Conservation (phyloP, 2,797 vertebrate species). For the Pelodytes ibericus region DNA sequence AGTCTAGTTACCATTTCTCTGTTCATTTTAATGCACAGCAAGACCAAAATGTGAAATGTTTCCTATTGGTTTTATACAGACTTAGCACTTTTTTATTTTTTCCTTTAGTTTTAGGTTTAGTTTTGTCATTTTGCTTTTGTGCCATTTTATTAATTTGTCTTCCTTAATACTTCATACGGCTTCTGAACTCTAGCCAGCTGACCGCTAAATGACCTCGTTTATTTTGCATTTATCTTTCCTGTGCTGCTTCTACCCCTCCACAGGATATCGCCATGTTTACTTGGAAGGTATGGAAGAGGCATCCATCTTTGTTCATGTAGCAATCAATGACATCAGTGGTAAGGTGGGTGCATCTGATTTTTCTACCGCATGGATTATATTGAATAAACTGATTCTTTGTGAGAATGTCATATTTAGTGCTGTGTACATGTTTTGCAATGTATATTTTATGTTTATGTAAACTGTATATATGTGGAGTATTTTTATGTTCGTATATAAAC, state of each 20-base stretch:
- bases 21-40: too few species aligned
- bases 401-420: too few species aligned
- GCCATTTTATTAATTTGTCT: not conserved
- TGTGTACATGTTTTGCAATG: too few species aligned
- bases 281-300: conserved; percentile 97
- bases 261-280: conserved; percentile 96
- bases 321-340: conserved; percentile 94
- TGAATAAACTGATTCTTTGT: too few species aligned
- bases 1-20: too few species aligned
- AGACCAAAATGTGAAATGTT: too few species aligned
- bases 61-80: too few species aligned
- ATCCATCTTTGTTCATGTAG: conserved; percentile 95
- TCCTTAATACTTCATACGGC: not conserved
- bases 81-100: too few species aligned
- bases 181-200: not conserved
- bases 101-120: not conserved
- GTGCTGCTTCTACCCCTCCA: conserved; percentile 29
- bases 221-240: not conserved
- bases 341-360: conserved; percentile 82
- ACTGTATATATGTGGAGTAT: too few species aligned
- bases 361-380: not conserved
- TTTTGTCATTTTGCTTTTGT: not conserved
- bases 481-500: too few species aligned
- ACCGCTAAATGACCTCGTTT: not conserved
- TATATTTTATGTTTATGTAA: too few species aligned